Evolutionary conservation across 2,113 vertebrate genomes (phyloP), one percentile per base, ranked within the genome.

Genomic region (Amphiprion ocellaris): DNA sequence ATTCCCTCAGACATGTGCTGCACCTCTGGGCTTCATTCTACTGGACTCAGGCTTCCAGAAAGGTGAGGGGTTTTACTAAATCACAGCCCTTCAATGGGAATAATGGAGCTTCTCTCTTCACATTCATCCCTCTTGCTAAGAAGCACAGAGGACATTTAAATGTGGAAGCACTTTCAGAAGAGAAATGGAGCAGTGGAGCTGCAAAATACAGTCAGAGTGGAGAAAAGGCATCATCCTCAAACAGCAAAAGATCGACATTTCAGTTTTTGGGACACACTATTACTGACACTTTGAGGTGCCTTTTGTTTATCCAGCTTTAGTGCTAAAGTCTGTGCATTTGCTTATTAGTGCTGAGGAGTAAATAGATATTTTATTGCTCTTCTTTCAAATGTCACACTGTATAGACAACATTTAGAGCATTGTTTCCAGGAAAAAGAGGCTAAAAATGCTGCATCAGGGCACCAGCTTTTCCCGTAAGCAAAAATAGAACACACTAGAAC

Each of bases 141-240:
- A 68, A 74, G 67, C 79, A 79, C 49, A 37, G 21, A 81, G 55
- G 66, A 75, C 63, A 69, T 76, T 61, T 76, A n/a, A 64, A 77
- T 49, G 60, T 50, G 37, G 53, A 39, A 26, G 19, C 6, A 30
- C n/a, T 59, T 63, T 49, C 44, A n/a, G 49, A 64, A 54, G 61
- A 71, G 28, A 60, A 56, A 70, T 63, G 10, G 16, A 44, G 5
- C 47, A 53, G 4, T 60, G 52, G 49, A 44, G 24, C 26, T 49
- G 53, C 59, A 67, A 65, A 84, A 72, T 23, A 49, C 54, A 55
- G 41, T 60, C 41, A 58, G 39, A 41, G 46, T 63, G 33, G 44
- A 6, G 0, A 55, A 16, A 54, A 59, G 63, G 69, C 49, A 24
- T 65, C 73, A 62, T 77, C 69, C 19, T 50, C 70, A 79, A 55